Base-by-base conservation (phyloP, 1,140 invertebrate species). In the Littorina saxatilis region DNA sequence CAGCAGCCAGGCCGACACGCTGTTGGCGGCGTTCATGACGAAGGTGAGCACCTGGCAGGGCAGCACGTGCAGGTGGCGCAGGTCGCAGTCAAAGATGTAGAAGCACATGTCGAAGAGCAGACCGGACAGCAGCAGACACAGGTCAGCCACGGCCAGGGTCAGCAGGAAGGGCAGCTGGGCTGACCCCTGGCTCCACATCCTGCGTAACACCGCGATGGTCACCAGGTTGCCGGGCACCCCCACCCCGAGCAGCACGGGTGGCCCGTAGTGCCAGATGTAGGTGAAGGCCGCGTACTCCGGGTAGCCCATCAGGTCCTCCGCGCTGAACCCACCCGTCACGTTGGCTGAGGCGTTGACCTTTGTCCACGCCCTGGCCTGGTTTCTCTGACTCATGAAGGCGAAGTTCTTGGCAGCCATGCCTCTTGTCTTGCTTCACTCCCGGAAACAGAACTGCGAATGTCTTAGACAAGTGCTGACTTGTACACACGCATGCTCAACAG, bases 211-310 rank as follows among this genome's bases (percentile, higher is more conserved):
- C 9, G 61, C 70, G 39, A 29, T 52, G 3, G 35, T 58, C 0
- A 61, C 70, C 23, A 74, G 68, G 50, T 61, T 58, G 1, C 72
- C 39, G 47, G 68, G 68, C 70, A 27, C 55, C n/a, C 55, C 55
- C 55, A 58, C 9, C 55, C 9, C 9, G 9, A 58, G 55, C 13
- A 58, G 55, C 15, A 15, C 9, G 9, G 55, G 55, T 23, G 55
- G 13, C 9, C n/a, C 9, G 55, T 15, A 58, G 13, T 58, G 13
- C 55, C 55, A 58, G 55, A 58, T 47, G 43, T 47, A 47, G 43
- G 43, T 47, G 43, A 47, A 47, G 43, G 43, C 43, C 7, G 43
- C 17, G 43, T 47, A 47, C 43, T 47, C 43, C 43, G 43, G 43
- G 43, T 9, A 47, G 7, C 5, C 17, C 43, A 47, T 47, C 43